These are phyloP conservation scores for Eucriotettix oculatus DNA, from an alignment of 2,888 invertebrate species.

Conservation along the genomic window DNA sequence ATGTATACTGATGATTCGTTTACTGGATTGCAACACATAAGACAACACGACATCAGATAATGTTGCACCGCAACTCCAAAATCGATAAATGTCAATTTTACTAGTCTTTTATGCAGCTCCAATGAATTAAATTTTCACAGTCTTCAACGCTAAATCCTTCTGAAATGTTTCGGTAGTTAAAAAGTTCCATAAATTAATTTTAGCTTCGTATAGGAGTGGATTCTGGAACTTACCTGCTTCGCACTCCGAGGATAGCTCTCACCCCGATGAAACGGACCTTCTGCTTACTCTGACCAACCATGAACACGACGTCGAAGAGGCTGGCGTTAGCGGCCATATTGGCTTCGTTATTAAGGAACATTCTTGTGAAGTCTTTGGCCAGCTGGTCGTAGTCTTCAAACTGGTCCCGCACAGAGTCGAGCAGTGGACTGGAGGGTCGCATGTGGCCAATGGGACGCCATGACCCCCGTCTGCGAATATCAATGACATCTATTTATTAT, in stretches of 20 bases:
- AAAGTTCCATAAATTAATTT: too few relatives aligned
- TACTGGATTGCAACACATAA: too few relatives aligned
- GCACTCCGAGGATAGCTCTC: constrained; percentile 75
- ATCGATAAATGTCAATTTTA: too few relatives aligned
- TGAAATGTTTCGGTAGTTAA: too few relatives aligned
- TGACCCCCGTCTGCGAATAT: constrained; percentile 47
- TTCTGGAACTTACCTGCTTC: constrained; percentile 51
- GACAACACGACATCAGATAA: too few relatives aligned
- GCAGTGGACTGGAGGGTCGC: constrained; percentile 80
- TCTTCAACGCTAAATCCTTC: too few relatives aligned
- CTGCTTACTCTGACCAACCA: constrained; percentile 83
- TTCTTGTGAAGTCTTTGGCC: constrained; percentile 79
- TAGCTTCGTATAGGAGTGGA: not conserved
- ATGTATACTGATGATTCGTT: too few relatives aligned
- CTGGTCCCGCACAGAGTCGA: constrained; percentile 83
- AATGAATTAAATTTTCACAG: too few relatives aligned
- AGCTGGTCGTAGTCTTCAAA: constrained; percentile 90
- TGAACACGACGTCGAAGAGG: constrained; percentile 77
- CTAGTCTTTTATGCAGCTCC: too few relatives aligned
- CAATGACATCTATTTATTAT: constrained; percentile 5
- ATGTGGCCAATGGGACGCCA: constrained; percentile 92
- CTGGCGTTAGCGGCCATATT: constrained; percentile 62
- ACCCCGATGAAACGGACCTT: constrained; percentile 83
- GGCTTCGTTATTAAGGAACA: constrained; percentile 70
- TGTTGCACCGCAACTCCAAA: too few relatives aligned